Conservation (phyloP, 2,888 invertebrate species). For the Hipparchia semele region DNA sequence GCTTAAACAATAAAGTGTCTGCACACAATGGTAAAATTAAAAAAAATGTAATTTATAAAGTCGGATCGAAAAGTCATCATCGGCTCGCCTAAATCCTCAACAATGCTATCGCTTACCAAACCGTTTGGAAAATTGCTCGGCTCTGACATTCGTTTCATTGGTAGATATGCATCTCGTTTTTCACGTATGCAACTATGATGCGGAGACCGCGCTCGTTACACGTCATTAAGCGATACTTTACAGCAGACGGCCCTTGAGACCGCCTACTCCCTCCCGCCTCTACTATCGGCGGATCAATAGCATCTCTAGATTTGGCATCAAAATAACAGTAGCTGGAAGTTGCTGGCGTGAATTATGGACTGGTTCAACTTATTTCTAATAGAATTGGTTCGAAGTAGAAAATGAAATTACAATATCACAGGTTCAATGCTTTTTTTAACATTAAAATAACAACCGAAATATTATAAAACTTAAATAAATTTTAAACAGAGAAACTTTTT, state of each 20-base stretch:
- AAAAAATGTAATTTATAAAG: not conserved
- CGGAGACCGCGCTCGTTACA: conserved; percentile 78
- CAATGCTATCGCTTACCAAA: conserved; percentile 44
- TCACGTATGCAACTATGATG: conserved; percentile 61
- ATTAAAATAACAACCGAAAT: too few relatives aligned
- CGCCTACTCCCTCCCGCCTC: conserved; percentile 56
- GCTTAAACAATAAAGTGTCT: too few relatives aligned
- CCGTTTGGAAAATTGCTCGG: conserved; percentile 42
- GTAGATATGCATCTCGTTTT: conserved; percentile 48
- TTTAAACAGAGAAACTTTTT: too few relatives aligned
- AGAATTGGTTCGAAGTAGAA: too few relatives aligned
- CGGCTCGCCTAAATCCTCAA: conserved; percentile 21
- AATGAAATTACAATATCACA: too few relatives aligned
- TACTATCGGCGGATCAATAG: conserved; percentile 45
- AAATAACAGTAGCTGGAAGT: conserved; percentile 8
- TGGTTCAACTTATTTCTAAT: not conserved
- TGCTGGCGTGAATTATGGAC: conserved; percentile 6
- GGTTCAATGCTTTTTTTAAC: too few relatives aligned
- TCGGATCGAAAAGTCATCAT: not conserved
- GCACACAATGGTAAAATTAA: too few relatives aligned
- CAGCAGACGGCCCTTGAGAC: conserved; percentile 82
- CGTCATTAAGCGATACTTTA: conserved; percentile 83
- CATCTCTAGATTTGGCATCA: conserved; percentile 53
- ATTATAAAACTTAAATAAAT: too few relatives aligned
- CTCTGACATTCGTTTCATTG: conserved; percentile 42